Conservation (phyloP, 2,113 vertebrate species). For the Archilochus colubris region DNA sequence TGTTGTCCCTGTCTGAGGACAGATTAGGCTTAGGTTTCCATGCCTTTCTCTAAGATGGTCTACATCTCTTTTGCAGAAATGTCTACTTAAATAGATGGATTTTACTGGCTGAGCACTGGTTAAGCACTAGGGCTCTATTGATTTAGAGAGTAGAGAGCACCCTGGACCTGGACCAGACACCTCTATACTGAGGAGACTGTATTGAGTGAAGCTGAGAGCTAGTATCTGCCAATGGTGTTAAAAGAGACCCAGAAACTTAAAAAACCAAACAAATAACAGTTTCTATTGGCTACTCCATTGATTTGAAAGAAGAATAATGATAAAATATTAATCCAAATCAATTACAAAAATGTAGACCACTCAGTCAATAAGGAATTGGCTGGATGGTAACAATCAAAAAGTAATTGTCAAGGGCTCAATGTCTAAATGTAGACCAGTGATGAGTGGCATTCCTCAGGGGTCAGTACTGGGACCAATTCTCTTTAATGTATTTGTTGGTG, state of each 20-base stretch:
- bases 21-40: not conserved
- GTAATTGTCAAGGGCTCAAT: no score
- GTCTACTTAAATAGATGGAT: not conserved
- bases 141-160: not conserved
- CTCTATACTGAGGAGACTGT: not conserved
- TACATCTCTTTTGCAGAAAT: not conserved
- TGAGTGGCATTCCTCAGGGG: no score
- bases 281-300: not conserved
- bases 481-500: no score
- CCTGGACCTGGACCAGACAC: not conserved
- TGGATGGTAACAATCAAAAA: no score
- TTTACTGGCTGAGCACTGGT: not conserved
- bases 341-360: not conserved
- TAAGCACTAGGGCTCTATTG: not conserved
- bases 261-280: not conserved
- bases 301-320: not conserved
- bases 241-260: not conserved
- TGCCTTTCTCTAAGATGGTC: not conserved
- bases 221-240: not conserved
- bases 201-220: not conserved
- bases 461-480: no score
- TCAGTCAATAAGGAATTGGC: no score
- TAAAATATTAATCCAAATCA: not conserved
- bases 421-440: no score
- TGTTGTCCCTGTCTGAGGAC: not conserved